These are phyloP conservation scores for Ennomos erosarius DNA, from an alignment of 2,888 invertebrate genomes.

Conservation along the genomic window DNA sequence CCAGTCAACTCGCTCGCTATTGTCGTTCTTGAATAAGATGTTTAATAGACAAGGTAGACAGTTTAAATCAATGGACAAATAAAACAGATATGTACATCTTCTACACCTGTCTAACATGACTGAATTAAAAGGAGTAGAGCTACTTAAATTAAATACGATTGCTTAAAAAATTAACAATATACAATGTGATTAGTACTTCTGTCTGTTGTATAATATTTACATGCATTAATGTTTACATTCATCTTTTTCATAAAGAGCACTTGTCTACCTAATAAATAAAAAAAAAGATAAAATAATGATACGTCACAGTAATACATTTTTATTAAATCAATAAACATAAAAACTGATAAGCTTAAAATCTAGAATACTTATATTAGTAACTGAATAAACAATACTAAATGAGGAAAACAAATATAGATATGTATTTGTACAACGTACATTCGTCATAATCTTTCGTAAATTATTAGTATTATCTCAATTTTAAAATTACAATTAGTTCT, in stretches of 20 bases:
- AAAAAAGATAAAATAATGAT: constrained; percentile 52
- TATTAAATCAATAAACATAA: constrained; percentile 51
- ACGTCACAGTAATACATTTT: constrained; percentile 38
- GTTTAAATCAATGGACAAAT: no score
- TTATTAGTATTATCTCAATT: no score
- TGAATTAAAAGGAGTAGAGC: no score
- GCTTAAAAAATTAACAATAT: no score
- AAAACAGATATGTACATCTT: no score
- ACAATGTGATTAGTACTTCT: no score
- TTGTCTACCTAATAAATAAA: constrained; percentile 48
- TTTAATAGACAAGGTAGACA: no score
- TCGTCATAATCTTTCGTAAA: constrained; percentile 11
- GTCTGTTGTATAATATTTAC: background rate
- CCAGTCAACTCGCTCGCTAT: no score
- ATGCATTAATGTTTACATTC: constrained; percentile 3
- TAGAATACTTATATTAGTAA: constrained; percentile 27
- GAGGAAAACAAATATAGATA: constrained; percentile 16
- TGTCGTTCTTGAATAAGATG: no score
- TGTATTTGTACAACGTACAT: constrained; percentile 14
- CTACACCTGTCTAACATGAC: no score
- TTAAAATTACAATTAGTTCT: no score
- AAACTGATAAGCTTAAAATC: constrained; percentile 21
- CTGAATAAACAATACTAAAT: constrained; percentile 12
- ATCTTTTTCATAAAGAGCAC: constrained; percentile 18
- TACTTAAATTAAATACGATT: no score